Base-by-base conservation (phyloP, 2,113 vertebrate genomes). In the Eolophus roseicapilla region DNA sequence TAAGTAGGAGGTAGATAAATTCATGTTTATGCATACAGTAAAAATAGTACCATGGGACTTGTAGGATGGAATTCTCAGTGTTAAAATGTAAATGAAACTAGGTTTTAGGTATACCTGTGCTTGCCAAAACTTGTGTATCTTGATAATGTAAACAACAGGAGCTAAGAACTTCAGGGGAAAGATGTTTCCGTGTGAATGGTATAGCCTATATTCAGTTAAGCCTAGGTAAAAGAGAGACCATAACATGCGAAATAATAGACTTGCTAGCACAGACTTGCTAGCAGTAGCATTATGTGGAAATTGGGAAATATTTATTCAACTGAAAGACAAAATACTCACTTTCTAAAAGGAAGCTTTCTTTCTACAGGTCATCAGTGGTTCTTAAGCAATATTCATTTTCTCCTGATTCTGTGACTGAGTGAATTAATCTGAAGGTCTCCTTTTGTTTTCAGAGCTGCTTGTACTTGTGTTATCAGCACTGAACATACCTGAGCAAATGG, bases 401-500 rank as follows among this genome's bases (percentile, higher is more conserved):
- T 63, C 25, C 68, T 47, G 44, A 49, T 80, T 91, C 37, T 86
- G 44, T 90, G 57, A 71, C 5, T 29, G 29, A 73, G 13, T 41
- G 53, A 80, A 89, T 63, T 59, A 69, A 25, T 73, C 62, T 89
- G 62, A 93, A 91, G 39, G 29, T 90, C 43, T 91, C 49, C 57
- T 96, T 86, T 93, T 86, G 59, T 88, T 96, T 93, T 73, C 75
- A 76, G 75, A 65, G 41, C 46, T 49, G 21, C 82, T 90, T 67
- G 86, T 1, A 0, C 44, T 95, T 65, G 13, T 81, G 71, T 90
- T 97, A 94, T 92, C 91, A 93, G 71, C 64, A 29, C 64, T 35
- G 80, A 95, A 92, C 91, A 93, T 50, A 90, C 68, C 86, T 83
- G 88, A 70, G 31, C 9, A 92, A 92, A 75, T 85, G 50, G 49